Evolutionary conservation across 2,797 vertebrate species (phyloP), one percentile per base, ranked within the genome.

Genomic region (Parauchenoglanis punctatus): DNA sequence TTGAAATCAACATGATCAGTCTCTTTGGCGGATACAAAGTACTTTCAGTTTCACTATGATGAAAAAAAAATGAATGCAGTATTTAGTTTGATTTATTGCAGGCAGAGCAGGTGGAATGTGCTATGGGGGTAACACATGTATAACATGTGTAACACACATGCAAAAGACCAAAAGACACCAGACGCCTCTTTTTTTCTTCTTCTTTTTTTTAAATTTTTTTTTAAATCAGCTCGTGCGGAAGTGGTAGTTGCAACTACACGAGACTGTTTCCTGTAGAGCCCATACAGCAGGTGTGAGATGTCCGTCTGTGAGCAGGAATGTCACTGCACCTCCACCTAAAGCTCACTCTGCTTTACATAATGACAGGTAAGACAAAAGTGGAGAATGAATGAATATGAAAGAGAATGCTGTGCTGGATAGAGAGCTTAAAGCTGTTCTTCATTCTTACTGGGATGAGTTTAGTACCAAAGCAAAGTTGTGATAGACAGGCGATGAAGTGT

Each of bases 331-430:
- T 87, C 35, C 6, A n/a, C n/a, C 35, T 70, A 4, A 56, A 28
- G 54, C 63, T 87, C n/a, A 44, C 15, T 58, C 56, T 84, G 35
- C 52, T 84, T 28, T 6, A 49, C 82, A 46, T 80, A 28, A 31
- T 59, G 5, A 49, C 63, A 8, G 86, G 86, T 87, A 87, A 84
- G 82, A 49, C 31, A 11, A 25, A 59, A 49, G 20, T 46, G 15
- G 10, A 67, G 13, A 5, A 25, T 18, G 75, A 78, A 28, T 63
- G 46, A 25, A 12, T 35, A 4, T 61, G 8, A 4, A 1, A 3
- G 72, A 52, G 23, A n/a, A 15, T n/a, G 49, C 40, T 12, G 35
- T 12, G 23, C 68, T 46, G 7, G 49, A 77, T 2, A 31, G 15
- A 56, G 15, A 54, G 6, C 0, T 0, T 44, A 2, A n/a, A 3